Conservation (phyloP, 1,140 invertebrate species). For the Trichoplusia ni region DNA sequence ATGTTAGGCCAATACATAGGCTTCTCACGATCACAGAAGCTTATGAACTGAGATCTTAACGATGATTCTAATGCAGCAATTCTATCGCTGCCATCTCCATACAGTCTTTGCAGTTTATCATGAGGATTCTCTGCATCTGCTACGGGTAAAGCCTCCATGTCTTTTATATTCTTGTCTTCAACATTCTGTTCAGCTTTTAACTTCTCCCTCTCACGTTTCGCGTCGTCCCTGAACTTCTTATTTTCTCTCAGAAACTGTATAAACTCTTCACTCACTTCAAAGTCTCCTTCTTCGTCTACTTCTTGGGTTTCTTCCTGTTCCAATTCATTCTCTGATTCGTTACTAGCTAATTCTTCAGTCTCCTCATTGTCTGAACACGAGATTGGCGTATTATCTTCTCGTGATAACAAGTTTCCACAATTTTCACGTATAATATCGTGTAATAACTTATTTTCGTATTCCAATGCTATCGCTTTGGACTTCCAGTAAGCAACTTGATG, state of each 20-base stretch:
- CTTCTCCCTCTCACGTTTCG: constrained; percentile 79
- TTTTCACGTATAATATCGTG: constrained; percentile 75
- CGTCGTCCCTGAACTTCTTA: constrained; percentile 73
- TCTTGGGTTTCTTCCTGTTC: constrained; percentile 32
- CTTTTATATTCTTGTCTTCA: constrained; percentile 49
- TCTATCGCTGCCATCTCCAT: constrained; percentile 84
- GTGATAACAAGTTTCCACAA: constrained; percentile 31
- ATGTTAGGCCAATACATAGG: constrained; percentile 89
- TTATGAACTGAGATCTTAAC: constrained; percentile 85
- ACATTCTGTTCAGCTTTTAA: constrained; percentile 63
- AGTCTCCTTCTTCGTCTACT: constrained; percentile 50
- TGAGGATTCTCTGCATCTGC: constrained; percentile 56
- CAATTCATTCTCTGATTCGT: constrained; percentile 1
- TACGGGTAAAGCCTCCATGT: constrained; percentile 42
- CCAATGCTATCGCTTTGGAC: constrained; percentile 83
- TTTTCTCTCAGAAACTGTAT: constrained; percentile 85
- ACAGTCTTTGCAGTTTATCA: constrained; percentile 79
- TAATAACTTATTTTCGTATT: constrained; percentile 85
- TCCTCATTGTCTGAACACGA: constrained; percentile 14
- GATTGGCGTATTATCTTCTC: neutral
- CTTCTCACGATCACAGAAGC: constrained; percentile 83
- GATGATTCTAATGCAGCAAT: constrained; percentile 89
- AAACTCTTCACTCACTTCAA: constrained; percentile 85
- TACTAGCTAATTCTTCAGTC: neutral
- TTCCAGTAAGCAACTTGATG: constrained; percentile 86